These are phyloP conservation scores for Crambe crambe DNA, from an alignment of 37 sponge, comb jelly and placozoan species.

Conservation along the genomic window DNA sequence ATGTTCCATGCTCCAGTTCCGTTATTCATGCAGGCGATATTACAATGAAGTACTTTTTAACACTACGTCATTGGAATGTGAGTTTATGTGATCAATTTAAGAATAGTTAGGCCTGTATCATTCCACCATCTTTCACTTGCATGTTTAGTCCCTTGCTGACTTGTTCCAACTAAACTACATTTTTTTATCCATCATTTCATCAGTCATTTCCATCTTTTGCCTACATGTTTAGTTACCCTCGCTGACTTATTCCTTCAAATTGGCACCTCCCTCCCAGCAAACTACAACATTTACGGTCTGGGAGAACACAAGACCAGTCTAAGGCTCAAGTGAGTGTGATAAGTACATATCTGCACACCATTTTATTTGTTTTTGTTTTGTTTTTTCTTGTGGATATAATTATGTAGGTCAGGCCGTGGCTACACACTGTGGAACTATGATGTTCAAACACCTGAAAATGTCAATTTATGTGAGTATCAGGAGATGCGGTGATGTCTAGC, in stretches of 20 bases:
- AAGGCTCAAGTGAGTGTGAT: slow-evolving; percentile 8
- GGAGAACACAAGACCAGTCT: slow-evolving; percentile 69
- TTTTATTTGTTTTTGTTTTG: slow-evolving; percentile 1
- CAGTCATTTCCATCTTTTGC: too few relatives aligned
- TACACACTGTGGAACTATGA: slow-evolving; percentile 85
- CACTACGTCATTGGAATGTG: neutral
- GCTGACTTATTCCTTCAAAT: slow-evolving; percentile 79
- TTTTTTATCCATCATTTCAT: too few relatives aligned
- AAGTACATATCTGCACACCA: neutral
- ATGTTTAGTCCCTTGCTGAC: too few relatives aligned
- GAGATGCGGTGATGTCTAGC: too few relatives aligned
- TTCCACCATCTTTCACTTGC: too few relatives aligned
- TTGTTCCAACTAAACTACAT: too few relatives aligned
- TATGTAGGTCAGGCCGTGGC: neutral
- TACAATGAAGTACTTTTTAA: neutral
- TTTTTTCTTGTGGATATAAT: neutral
- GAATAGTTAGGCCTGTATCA: too few relatives aligned
- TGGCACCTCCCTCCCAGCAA: slow-evolving; percentile 63
- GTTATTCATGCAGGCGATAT: neutral
- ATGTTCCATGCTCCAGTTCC: too few relatives aligned
- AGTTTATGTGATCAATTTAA: too few relatives aligned
- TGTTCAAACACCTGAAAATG: slow-evolving; percentile 57
- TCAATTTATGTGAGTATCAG: slow-evolving; percentile 72
- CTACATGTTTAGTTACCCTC: slow-evolving; percentile 58
- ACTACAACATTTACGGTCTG: slow-evolving; percentile 80